Evolutionary conservation across 2,888 invertebrate species (phyloP).

Genomic region (Eupsilia transversa): DNA sequence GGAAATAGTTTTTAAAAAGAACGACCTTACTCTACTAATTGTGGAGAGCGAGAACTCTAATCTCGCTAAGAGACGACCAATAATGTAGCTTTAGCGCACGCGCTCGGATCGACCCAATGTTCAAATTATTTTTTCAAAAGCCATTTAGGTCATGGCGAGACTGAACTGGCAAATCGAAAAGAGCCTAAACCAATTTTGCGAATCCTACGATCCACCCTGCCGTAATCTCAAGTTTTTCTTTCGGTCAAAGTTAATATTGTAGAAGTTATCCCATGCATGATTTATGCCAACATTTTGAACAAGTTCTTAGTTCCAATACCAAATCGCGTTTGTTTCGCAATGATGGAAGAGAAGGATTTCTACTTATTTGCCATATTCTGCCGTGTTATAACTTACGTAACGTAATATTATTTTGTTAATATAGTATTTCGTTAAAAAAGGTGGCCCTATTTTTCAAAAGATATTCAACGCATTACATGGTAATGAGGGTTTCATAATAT

Average conservation of each 20-base stretch:
- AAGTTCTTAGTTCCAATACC: neutral
- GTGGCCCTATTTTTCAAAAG: neutral
- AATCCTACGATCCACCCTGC: neutral
- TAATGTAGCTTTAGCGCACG: neutral
- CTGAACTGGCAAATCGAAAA: neutral
- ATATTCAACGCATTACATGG: neutral
- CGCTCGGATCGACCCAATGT: neutral
- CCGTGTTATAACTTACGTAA: neutral
- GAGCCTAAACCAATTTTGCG: neutral
- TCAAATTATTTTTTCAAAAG: neutral
- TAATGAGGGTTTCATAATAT: slow-evolving; percentile 27
- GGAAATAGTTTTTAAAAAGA: neutral
- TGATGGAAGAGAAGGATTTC: neutral
- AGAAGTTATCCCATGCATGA: neutral
- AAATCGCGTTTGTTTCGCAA: neutral
- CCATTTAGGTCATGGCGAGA: neutral
- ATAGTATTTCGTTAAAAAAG: neutral
- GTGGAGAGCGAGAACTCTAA: neutral
- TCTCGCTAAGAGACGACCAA: neutral
- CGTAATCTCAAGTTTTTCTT: neutral
- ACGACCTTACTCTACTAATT: neutral
- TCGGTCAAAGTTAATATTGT: neutral
- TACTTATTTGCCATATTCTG: slow-evolving; percentile 2
- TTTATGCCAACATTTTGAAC: no score
- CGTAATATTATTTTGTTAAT: neutral